phyloP scores from a whole-genome alignment of 2,797 vertebrate species.

The Hephaestus fuliginosus region DNA sequence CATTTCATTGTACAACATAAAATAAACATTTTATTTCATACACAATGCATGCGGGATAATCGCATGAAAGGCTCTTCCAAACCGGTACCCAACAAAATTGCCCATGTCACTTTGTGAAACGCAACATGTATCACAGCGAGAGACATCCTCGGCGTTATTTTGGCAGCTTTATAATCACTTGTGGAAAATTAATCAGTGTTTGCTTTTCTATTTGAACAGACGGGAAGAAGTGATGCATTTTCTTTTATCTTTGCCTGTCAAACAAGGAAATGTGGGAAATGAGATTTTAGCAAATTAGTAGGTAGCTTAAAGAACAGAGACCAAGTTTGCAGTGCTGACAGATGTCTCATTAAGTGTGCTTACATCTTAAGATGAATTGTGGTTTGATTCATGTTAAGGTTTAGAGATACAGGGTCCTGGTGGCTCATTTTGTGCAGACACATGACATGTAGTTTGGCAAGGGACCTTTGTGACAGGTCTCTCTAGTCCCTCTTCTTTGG shows the following conservation, averaged over 20 bases:
- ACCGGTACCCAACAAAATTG: slow-evolving; percentile 10
- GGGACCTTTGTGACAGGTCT: not conserved
- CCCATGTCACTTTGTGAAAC: slow-evolving; percentile 37
- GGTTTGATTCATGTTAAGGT: slow-evolving; percentile 23
- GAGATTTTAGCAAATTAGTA: slow-evolving; percentile 58
- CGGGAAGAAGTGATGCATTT: slow-evolving; percentile 47
- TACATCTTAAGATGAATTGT: slow-evolving; percentile 31
- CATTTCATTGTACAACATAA: not conserved
- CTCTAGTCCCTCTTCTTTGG: not conserved
- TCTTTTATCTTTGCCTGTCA: slow-evolving; percentile 63
- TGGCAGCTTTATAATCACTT: slow-evolving; percentile 70
- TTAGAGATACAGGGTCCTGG: not conserved
- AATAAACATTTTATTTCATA: not conserved
- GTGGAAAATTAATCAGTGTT: slow-evolving; percentile 67
- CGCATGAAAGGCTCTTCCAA: slow-evolving; percentile 5
- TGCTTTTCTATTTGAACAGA: slow-evolving; percentile 54
- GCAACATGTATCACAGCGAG: slow-evolving; percentile 42
- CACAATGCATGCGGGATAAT: slow-evolving; percentile 2
- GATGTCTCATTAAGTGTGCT: slow-evolving; percentile 41
- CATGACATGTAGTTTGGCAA: not conserved
- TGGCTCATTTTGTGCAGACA: not conserved
- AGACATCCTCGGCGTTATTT: slow-evolving; percentile 36
- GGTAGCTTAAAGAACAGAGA: slow-evolving; percentile 31
- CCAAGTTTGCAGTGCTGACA: slow-evolving; percentile 16
- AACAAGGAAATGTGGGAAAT: slow-evolving; percentile 54